Base-by-base conservation (phyloP, 1,140 invertebrate species). In the Pseudomyrmex dendroicus region DNA sequence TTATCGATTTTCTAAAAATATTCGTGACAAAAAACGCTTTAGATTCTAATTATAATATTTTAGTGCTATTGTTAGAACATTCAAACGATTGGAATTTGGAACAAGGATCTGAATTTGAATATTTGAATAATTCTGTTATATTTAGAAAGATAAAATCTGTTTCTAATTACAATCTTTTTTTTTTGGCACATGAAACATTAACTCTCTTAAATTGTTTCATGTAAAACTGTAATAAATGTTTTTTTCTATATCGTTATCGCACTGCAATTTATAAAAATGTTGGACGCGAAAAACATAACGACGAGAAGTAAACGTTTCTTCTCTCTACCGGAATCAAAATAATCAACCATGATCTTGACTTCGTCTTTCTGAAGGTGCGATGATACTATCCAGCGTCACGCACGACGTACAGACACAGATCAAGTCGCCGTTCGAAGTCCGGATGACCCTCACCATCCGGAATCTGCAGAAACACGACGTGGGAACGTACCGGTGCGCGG, bases 401-500 rank as follows among this genome's bases (percentile, higher is more conserved):
- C 97, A 98, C 93, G 96, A 97, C 88, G 97, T 98, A n/a, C 95
- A 97, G 89, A 95, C 96, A 73, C 92, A 95, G 5, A 95, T 95
- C 56, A 96, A 96, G 89, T 97, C 97, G 13, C 94, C 96, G 66
- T 98, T 98, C 91, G 97, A 98, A 92, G 96, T 97, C 7, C 96
- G 96, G 76, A 98, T 99, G 97, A 95, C 96, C 63, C 94, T 99
- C 82, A 97, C 96, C 57, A 97, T 99, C 82, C 95, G 96, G 44
- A 96, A 97, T 90, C 95, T 99, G 61, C 96, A 97, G 66, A 95
- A 95, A 83, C 95, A 96, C 35, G 98, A 99, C 93, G 96, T 97
- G 54, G 98, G 98, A 20, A 96, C 96, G 0, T 99, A 98, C 94
- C 95, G 95, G 64, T 99, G 98, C 91, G 96, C 98, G 56, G 98